Conservation (phyloP, 2,888 invertebrate species). For the Drosophila infuscata region DNA sequence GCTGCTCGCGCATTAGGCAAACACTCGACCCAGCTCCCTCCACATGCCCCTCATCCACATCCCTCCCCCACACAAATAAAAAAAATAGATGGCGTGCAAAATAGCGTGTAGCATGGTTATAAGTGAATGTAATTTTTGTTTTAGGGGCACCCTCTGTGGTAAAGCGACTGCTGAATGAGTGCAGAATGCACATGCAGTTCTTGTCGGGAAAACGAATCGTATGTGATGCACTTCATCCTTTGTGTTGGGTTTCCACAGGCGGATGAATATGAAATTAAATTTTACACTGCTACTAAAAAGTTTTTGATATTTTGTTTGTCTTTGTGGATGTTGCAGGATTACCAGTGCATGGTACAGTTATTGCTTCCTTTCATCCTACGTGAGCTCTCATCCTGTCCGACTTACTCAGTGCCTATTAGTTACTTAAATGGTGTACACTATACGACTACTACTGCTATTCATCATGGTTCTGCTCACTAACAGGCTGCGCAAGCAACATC, state of each 20-base stretch:
- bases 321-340: background rate
- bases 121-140: constrained; percentile 41
- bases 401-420: background rate
- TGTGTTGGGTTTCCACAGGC: constrained; percentile 9
- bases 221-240: constrained; percentile 40
- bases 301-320: background rate
- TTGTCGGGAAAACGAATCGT: constrained; percentile 11
- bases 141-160: constrained; percentile 26
- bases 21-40: background rate
- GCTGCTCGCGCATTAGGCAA: constrained; percentile 46
- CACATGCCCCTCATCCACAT: background rate
- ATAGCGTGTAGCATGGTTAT: constrained; percentile 34
- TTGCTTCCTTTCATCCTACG: background rate
- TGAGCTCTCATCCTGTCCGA: background rate
- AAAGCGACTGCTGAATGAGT: background rate
- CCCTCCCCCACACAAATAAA: background rate
- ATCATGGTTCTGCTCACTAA: background rate
- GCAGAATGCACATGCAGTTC: constrained; percentile 3
- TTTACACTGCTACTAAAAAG: constrained; percentile 15
- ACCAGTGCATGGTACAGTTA: background rate
- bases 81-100: constrained; percentile 49
- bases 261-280: constrained; percentile 29
- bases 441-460: background rate
- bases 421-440: background rate
- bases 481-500: background rate